Evolutionary conservation across 2,888 invertebrate species (phyloP).

Genomic region (Seladonia tumulorum): DNA sequence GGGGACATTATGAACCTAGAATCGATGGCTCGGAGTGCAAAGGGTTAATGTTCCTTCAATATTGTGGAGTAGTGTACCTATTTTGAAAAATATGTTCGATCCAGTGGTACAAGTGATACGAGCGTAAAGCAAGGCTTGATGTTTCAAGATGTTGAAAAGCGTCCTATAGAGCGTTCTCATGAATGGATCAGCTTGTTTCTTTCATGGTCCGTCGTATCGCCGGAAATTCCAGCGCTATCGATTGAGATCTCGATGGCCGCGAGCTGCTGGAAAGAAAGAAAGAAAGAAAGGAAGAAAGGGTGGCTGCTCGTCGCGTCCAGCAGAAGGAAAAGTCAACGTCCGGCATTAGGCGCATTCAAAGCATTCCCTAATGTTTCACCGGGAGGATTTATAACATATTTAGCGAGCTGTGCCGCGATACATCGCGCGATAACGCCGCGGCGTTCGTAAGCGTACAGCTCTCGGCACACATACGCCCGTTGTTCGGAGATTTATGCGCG

Average conservation of each 20-base stretch:
- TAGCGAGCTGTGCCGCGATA: slow-evolving; percentile 72
- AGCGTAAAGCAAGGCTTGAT: not conserved
- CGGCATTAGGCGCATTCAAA: slow-evolving; percentile 72
- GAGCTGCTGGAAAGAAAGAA: not conserved
- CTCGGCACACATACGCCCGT: slow-evolving; percentile 56
- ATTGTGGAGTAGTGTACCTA: too few species aligned
- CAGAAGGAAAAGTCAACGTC: slow-evolving; percentile 39
- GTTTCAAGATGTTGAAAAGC: not conserved
- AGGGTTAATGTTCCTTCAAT: too few species aligned
- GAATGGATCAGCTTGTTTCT: not conserved
- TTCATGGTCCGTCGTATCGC: slow-evolving; percentile 14
- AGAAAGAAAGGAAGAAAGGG: not conserved
- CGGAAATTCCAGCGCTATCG: slow-evolving; percentile 41
- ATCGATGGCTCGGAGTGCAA: too few species aligned
- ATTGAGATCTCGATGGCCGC: slow-evolving; percentile 22
- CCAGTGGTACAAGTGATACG: too few species aligned
- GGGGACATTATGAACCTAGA: too few species aligned
- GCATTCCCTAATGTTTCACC: slow-evolving; percentile 75
- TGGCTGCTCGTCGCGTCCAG: slow-evolving; percentile 12
- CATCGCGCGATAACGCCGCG: slow-evolving; percentile 70
- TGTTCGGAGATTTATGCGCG: slow-evolving; percentile 78
- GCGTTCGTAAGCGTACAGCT: slow-evolving; percentile 43
- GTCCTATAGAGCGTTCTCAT: not conserved
- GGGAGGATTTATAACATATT: slow-evolving; percentile 77
- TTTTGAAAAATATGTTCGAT: too few species aligned